A percentile compares a stretch with the other conserved stretches of the same genome.
Evolutionary conservation across 2,113 vertebrate species (phyloP).

Genomic region (Buteo buteo): DNA sequence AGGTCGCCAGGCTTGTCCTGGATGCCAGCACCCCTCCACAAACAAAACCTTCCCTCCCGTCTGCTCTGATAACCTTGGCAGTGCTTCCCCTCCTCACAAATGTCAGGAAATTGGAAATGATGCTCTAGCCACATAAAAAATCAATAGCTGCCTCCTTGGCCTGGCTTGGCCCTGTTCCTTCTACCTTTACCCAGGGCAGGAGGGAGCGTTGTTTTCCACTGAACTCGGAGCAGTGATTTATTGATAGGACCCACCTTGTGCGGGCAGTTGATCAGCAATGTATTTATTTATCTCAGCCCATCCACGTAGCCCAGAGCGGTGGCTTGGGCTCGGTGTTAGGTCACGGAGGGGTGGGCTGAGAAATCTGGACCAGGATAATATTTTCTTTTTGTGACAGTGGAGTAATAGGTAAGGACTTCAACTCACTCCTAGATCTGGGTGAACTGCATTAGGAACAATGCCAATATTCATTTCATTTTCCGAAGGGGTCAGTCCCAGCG

Average conservation of each 20-base stretch:
- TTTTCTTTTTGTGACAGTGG: not conserved
- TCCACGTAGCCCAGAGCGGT: not conserved
- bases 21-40: not conserved
- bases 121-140: not conserved
- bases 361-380: not conserved
- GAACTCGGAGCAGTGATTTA: not conserved
- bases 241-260: not conserved
- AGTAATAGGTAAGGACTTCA: not conserved
- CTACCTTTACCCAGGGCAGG: not conserved
- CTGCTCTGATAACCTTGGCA: not conserved
- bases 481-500: not conserved
- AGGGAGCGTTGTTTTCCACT: not conserved
- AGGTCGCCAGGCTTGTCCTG: not conserved
- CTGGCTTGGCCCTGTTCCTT: not conserved
- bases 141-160: not conserved
- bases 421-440: not conserved
- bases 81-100: not conserved
- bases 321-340: not conserved
- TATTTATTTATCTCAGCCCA: not conserved
- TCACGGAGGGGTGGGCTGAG: not conserved
- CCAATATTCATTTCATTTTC: not conserved
- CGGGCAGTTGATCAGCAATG: not conserved
- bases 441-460: rapidly evolving
- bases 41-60: not conserved
- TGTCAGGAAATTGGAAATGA: not conserved